Conservation (phyloP, 1,140 invertebrate genomes). For the Globodera ellingtonae region DNA sequence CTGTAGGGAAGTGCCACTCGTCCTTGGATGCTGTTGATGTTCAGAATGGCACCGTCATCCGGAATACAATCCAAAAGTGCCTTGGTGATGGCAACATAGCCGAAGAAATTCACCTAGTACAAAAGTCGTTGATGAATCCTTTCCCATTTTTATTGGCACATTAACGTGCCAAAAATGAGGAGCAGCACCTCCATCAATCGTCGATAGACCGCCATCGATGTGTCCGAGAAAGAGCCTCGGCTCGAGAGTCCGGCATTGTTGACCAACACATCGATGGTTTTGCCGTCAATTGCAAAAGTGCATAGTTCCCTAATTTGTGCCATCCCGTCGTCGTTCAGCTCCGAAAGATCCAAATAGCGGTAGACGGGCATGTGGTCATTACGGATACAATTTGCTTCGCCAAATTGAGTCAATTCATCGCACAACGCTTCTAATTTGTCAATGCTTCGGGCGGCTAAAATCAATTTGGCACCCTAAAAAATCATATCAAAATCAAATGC, state of each 20-base stretch:
- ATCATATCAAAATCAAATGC: too few species aligned
- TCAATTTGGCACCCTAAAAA: slow-evolving; percentile 57
- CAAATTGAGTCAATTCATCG: slow-evolving; percentile 35
- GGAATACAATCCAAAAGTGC: slow-evolving; percentile 78
- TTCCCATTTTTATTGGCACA: too few species aligned
- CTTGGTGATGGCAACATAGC: slow-evolving; percentile 85
- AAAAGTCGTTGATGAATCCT: background rate
- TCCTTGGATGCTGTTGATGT: slow-evolving; percentile 89
- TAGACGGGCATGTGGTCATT: slow-evolving; percentile 42
- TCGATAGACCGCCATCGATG: slow-evolving; percentile 80
- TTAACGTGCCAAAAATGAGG: too few species aligned
- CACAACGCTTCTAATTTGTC: slow-evolving; percentile 60
- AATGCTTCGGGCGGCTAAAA: slow-evolving; percentile 56
- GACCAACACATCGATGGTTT: slow-evolving; percentile 50
- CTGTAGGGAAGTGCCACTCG: slow-evolving; percentile 79
- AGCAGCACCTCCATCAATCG: slow-evolving; percentile 75
- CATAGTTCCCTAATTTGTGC: slow-evolving; percentile 40
- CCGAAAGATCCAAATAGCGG: slow-evolving; percentile 48
- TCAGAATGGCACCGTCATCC: slow-evolving; percentile 80
- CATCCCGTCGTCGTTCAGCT: slow-evolving; percentile 34
- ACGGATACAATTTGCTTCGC: slow-evolving; percentile 19
- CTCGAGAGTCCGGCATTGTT: slow-evolving; percentile 51
- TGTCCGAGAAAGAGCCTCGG: slow-evolving; percentile 77
- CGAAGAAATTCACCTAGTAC: slow-evolving; percentile 89
- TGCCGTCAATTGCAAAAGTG: slow-evolving; percentile 35